Evolutionary conservation across 2,797 vertebrate genomes (phyloP).

Genomic region (Leptoclinus maculatus): DNA sequence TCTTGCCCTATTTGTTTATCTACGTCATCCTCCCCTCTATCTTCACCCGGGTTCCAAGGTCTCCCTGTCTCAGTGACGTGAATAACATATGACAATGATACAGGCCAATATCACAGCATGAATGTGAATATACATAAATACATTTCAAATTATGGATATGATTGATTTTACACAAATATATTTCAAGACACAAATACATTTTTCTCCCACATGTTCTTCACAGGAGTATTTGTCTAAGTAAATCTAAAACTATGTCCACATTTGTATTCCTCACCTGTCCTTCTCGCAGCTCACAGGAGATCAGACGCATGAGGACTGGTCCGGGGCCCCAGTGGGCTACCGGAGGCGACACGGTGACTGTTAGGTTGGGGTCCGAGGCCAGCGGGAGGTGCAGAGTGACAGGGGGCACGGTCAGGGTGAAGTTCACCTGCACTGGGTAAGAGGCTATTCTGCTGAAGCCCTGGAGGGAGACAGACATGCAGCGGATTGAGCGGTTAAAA

Average conservation of each 20-base stretch:
- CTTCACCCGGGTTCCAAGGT: no score
- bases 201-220: neutral
- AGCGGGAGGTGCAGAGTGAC: conserved; percentile 76
- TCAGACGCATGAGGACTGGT: conserved; percentile 80
- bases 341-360: conserved; percentile 74
- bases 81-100: no score
- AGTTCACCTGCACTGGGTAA: conserved; percentile 78
- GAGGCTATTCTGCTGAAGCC: conserved; percentile 80
- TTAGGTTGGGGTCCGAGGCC: conserved; percentile 78
- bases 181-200: no score
- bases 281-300: conserved; percentile 80
- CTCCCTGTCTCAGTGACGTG: no score
- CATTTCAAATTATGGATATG: no score
- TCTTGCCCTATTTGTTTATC: no score
- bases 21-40: no score
- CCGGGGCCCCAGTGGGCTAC: conserved; percentile 84
- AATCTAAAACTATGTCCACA: neutral
- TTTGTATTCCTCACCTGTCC: conserved; percentile 78
- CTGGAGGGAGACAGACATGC: conserved; percentile 55
- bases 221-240: neutral
- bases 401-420: conserved; percentile 79
- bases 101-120: no score
- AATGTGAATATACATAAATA: no score
- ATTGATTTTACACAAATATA: no score
- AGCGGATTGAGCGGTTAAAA: neutral